These are phyloP conservation scores for Portunus trituberculatus DNA, from an alignment of 1,140 invertebrate genomes.

Conservation along the genomic window DNA sequence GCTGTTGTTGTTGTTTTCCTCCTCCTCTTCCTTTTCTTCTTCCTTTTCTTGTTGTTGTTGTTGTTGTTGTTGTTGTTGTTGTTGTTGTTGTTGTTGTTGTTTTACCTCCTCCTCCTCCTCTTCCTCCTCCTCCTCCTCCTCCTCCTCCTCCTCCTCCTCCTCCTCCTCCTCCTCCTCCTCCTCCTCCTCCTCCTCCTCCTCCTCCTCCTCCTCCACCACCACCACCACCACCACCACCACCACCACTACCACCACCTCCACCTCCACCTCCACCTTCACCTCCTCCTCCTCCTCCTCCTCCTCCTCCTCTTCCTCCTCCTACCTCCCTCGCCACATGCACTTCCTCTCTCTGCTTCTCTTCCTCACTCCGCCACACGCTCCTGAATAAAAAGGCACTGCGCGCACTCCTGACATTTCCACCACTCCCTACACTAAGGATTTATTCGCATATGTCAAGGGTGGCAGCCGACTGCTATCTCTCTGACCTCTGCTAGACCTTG, in stretches of 20 bases:
- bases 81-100: no score
- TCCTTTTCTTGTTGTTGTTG: no score
- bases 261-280: no score
- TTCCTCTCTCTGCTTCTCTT: no score
- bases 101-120: neutral
- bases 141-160: neutral
- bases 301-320: neutral
- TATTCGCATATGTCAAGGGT: neutral
- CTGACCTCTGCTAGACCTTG: no score
- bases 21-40: no score
- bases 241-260: no score
- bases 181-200: no score
- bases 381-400: neutral
- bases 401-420: neutral
- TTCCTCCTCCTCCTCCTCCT: neutral
- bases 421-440: neutral
- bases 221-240: no score
- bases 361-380: neutral
- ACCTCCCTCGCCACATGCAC: neutral
- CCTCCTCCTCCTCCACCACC: no score
- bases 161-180: neutral
- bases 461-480: neutral
- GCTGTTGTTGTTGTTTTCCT: no score
- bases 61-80: no score
- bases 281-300: neutral